A percentile compares a stretch with the other conserved stretches of the same genome.
Conservation (phyloP, 2,113 vertebrate species). For the Potamarius usumacintae region DNA sequence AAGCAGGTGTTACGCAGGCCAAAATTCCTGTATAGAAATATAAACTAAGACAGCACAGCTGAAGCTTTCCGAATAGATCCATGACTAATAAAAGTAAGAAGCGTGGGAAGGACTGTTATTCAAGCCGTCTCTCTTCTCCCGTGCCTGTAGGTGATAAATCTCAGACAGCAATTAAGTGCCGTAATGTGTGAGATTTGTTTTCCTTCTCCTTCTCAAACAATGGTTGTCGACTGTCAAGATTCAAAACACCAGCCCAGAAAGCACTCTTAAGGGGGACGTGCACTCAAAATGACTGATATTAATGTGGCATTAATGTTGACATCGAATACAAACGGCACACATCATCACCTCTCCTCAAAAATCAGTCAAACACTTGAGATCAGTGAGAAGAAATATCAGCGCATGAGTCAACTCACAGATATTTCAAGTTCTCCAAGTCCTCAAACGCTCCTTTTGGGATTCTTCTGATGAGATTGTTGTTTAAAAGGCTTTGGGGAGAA, state of each 20-base stretch:
- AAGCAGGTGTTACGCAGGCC: conserved; percentile 22
- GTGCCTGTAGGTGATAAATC: conserved; percentile 46
- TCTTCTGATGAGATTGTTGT: conserved; percentile 95
- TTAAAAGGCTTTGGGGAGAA: conserved; percentile 81
- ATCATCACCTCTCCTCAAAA: no score
- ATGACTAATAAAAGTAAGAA: conserved; percentile 61
- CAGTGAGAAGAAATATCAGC: background rate
- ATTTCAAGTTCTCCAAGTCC: conserved; percentile 97
- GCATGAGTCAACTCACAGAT: conserved; percentile 86
- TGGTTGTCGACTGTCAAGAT: background rate
- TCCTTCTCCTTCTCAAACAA: conserved; percentile 2
- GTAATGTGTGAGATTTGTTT: conserved; percentile 26
- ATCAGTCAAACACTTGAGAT: background rate
- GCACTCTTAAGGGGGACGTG: background rate
- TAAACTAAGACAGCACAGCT: conserved; percentile 48
- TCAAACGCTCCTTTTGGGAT: conserved; percentile 89
- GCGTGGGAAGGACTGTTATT: conserved; percentile 7
- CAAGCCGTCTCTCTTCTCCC: conserved; percentile 24
- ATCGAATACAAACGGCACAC: background rate
- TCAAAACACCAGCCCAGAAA: background rate
- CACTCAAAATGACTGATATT: background rate
- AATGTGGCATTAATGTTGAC: no score
- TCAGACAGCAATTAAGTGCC: conserved; percentile 57
- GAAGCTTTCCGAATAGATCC: conserved; percentile 17
- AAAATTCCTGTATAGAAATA: conserved; percentile 22